Base-by-base conservation (phyloP, 2,888 invertebrate genomes). In the Calliopum simillimum region DNA sequence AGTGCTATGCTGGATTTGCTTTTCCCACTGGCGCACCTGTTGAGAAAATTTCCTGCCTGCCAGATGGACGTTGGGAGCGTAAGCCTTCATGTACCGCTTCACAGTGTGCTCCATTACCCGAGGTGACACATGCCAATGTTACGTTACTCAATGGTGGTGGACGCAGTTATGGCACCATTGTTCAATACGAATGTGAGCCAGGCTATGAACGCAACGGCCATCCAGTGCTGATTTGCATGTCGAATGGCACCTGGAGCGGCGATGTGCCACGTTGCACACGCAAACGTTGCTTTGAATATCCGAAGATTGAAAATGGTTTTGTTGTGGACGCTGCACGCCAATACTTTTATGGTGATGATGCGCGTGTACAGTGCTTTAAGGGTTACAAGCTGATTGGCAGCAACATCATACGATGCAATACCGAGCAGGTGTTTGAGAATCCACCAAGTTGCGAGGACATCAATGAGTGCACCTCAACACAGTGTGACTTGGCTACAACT, bases 1-100 rank as follows among this genome's bases (percentile, higher is more conserved):
- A 97, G 82, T 98, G 98, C 84, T 98, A 98, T 84, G 97, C 97
- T 67, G 98, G 97, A 55, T 97, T 97, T 83, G 95, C 95, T 64
- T 98, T 98, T 82, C 92, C 96, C 5, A 94, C 95, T 64, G 93
- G 94, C 65, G 89, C 92, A 78, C 94, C 95, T 0, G 94, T 94
- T 70, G 97, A 97, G 86, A 92, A 91, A 82, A 95, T 97, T 76
- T 93, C 95, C 8, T 97, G 97, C 81, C 88, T 95, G 72, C 92
- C 95, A 69, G 95, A 96, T 84, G 97, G 97, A 4, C 89, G 93
- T 81, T 97, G 97, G 97, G 96, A 96, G 84, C 92, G 94, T 81
- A 93, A 96, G 80, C 97, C 97, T 4, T 92, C 94, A 46, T 97
- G 97, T 86, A 89, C 96, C 74, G 97, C 97, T 13, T 97, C 97